Percentiles rank a stretch among this genome's conserved stretches.
Conservation (phyloP, 2,797 vertebrate species). For the Chromis chromis region DNA sequence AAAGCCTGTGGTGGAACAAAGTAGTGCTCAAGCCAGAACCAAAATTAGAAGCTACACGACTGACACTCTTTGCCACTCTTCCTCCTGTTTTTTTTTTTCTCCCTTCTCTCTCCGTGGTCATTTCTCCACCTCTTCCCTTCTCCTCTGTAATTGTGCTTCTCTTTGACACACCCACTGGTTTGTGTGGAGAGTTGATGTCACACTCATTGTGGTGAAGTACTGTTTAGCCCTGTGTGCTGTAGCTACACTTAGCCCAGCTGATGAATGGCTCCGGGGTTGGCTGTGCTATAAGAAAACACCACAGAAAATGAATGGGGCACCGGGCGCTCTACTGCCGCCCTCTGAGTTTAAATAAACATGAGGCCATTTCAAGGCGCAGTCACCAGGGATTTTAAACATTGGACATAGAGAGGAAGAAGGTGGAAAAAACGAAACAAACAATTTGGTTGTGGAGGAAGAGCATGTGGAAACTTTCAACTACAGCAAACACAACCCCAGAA, state of each 20-base stretch:
- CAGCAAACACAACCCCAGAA: conserved; percentile 36
- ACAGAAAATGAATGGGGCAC: conserved; percentile 65
- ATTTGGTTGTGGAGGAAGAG: conserved; percentile 28
- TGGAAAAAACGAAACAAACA: conserved; percentile 26
- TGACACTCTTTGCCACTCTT: conserved; percentile 38
- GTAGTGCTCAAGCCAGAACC: conserved; percentile 55
- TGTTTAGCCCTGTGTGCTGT: conserved; percentile 49
- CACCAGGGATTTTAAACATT: conserved; percentile 63
- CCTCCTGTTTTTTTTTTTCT: neutral
- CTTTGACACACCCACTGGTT: conserved; percentile 84
- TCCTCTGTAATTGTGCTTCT: conserved; percentile 81
- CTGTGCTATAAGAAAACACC: conserved; percentile 65
- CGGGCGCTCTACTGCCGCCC: conserved; percentile 55
- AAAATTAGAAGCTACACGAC: conserved; percentile 75
- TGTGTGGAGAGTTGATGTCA: conserved; percentile 70
- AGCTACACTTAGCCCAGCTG: conserved; percentile 65
- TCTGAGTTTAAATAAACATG: conserved; percentile 81
- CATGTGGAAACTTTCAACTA: conserved; percentile 46
- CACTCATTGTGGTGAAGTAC: conserved; percentile 75
- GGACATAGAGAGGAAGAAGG: conserved; percentile 43
- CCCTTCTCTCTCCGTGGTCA: conserved; percentile 17
- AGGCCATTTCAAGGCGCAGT: conserved; percentile 65
- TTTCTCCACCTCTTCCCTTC: conserved; percentile 58
- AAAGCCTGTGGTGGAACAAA: conserved; percentile 55
- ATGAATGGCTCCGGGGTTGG: conserved; percentile 71